Percentiles rank a stretch among this genome's conserved stretches.
These are phyloP conservation scores for Antedon bifida DNA, from an alignment of 35 echinoderm and acorn worm genomes.

Conservation along the genomic window DNA sequence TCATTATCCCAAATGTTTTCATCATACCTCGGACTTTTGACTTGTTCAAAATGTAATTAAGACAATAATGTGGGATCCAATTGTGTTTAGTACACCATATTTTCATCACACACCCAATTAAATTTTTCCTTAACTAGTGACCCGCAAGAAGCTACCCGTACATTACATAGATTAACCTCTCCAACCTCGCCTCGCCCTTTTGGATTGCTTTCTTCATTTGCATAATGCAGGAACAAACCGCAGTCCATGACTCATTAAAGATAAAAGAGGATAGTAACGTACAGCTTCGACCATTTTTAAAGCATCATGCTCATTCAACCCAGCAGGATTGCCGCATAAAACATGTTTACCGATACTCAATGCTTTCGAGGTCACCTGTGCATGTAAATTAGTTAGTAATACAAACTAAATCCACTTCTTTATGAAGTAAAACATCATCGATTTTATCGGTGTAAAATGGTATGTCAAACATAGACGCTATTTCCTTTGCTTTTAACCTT, in stretches of 20 bases:
- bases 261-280: constrained; percentile 87
- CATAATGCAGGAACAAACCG: constrained; percentile 71
- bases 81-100: constrained; percentile 80
- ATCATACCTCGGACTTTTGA: constrained; percentile 74
- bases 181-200: constrained; percentile 79
- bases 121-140: constrained; percentile 73
- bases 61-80: constrained; percentile 83
- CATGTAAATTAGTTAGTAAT: constrained; percentile 67
- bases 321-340: constrained; percentile 75
- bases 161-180: constrained; percentile 78
- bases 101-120: constrained; percentile 98
- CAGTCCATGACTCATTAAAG: constrained; percentile 80
- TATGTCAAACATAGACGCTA: constrained; percentile 65
- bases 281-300: constrained; percentile 90
- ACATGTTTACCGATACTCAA: constrained; percentile 94
- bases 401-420: constrained; percentile 84
- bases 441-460: constrained; percentile 72
- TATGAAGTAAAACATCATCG: constrained; percentile 75
- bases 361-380: constrained; percentile 67
- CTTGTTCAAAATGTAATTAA: constrained; percentile 73
- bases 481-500: constrained; percentile 55
- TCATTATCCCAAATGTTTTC: constrained; percentile 88
- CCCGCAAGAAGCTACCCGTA: constrained; percentile 68
- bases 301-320: constrained; percentile 70
- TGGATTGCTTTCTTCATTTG: constrained; percentile 66